Conservation (phyloP, 2,797 vertebrate genomes). For the Cirrhinus mrigala region DNA sequence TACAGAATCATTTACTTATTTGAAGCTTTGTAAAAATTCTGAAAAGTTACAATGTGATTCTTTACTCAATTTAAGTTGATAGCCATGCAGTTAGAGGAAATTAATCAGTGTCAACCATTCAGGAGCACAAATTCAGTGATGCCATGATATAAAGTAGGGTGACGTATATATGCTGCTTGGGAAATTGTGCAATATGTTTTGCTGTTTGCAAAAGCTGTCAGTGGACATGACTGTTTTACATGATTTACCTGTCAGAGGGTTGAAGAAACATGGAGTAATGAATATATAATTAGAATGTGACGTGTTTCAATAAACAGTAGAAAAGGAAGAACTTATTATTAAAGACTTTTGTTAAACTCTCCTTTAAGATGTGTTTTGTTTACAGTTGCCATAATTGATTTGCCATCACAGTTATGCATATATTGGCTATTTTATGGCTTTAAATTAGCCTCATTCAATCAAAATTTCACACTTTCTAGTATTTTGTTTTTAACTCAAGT, state of each 20-base stretch:
- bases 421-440: background rate
- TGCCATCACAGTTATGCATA: background rate
- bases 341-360: background rate
- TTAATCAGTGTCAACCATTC: background rate
- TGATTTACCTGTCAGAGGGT: slow-evolving; percentile 10
- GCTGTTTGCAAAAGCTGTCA: background rate
- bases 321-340: background rate
- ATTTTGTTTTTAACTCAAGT: background rate
- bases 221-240: slow-evolving; percentile 4
- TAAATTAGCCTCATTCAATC: background rate
- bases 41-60: background rate
- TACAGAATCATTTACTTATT: background rate
- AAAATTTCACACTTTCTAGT: background rate
- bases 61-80: background rate
- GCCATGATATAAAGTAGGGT: background rate
- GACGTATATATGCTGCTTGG: background rate
- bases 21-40: background rate
- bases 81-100: background rate
- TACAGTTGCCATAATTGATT: background rate
- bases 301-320: background rate
- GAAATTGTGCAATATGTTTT: slow-evolving; percentile 4
- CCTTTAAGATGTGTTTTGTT: background rate
- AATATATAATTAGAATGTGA: slow-evolving; percentile 6
- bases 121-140: background rate
- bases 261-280: slow-evolving; percentile 7